Evolutionary conservation across 2,113 vertebrate species (phyloP).

Genomic region (Stictonetta naevosa): DNA sequence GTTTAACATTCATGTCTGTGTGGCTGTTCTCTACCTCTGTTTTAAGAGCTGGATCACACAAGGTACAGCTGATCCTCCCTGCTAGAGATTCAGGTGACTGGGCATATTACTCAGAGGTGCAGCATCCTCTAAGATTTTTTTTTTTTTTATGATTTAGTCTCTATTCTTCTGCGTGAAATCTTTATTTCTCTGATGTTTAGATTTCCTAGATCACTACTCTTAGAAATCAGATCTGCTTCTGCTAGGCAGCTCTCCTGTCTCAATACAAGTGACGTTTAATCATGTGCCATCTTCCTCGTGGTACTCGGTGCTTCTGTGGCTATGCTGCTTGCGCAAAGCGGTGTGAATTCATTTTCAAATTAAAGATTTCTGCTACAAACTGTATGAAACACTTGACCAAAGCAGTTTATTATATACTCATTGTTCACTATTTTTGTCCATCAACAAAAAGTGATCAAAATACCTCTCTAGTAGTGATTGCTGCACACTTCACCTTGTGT

Average conservation of each 20-base stretch:
- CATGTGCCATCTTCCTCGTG: neutral
- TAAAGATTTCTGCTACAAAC: neutral
- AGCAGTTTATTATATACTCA: neutral
- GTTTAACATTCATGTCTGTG: neutral
- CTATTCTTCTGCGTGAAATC: neutral
- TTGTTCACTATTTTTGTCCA: slow-evolving; percentile 59
- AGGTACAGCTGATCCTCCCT: neutral
- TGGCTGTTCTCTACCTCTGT: neutral
- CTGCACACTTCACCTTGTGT: too few relatives aligned
- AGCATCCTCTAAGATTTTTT: neutral
- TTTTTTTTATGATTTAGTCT: neutral
- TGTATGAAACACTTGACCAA: slow-evolving; percentile 38
- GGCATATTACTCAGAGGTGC: neutral
- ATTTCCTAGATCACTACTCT: neutral
- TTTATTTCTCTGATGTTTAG: neutral
- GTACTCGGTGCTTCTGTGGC: neutral
- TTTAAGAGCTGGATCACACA: neutral
- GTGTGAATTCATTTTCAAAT: neutral
- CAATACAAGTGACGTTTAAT: neutral
- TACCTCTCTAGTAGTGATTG: neutral
- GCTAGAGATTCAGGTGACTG: neutral
- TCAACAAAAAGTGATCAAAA: slow-evolving; percentile 37
- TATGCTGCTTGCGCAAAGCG: neutral
- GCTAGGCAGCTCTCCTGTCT: neutral
- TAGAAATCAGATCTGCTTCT: neutral